Evolutionary conservation across 1,140 invertebrate species (phyloP).

Genomic region (Macrocentrus cingulum): DNA sequence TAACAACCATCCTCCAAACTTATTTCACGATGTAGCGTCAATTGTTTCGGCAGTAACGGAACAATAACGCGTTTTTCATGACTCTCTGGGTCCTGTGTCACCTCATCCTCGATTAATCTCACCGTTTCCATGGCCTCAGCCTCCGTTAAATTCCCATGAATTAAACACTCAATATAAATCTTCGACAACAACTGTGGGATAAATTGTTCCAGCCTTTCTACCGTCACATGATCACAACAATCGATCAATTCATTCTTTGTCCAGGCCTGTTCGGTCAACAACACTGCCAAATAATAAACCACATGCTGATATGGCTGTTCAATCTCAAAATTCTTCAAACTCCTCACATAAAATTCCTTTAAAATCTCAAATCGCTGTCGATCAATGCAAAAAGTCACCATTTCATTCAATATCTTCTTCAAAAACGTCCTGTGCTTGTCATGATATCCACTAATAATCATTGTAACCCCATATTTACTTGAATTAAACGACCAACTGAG

Average conservation of each 20-base stretch:
- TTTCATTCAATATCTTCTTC: slow-evolving; percentile 82
- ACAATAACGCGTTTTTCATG: slow-evolving; percentile 44
- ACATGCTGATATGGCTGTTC: slow-evolving; percentile 94
- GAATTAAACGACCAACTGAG: slow-evolving; percentile 76
- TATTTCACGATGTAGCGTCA: slow-evolving; percentile 78
- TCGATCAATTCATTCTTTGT: slow-evolving; percentile 83
- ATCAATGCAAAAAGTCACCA: slow-evolving; percentile 82
- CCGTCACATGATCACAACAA: slow-evolving; percentile 73
- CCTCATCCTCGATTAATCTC: slow-evolving; percentile 69
- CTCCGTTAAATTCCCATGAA: slow-evolving; percentile 82
- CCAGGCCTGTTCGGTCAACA: slow-evolving; percentile 86
- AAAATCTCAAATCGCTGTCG: slow-evolving; percentile 85
- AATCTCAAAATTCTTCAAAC: slow-evolving; percentile 79
- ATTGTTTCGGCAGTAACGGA: slow-evolving; percentile 78
- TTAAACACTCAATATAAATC: slow-evolving; percentile 80
- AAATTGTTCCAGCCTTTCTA: slow-evolving; percentile 73
- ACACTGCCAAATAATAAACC: slow-evolving; percentile 82
- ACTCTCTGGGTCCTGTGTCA: slow-evolving; percentile 50
- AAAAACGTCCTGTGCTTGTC: slow-evolving; percentile 87
- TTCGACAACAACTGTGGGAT: slow-evolving; percentile 75
- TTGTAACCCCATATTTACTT: slow-evolving; percentile 80
- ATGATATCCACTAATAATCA: slow-evolving; percentile 86
- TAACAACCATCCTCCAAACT: slow-evolving; percentile 82
- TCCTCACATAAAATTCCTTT: slow-evolving; percentile 81
- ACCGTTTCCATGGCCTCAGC: slow-evolving; percentile 68